Percentiles rank a stretch among this genome's conserved stretches.
Conservation (phyloP, 2,888 invertebrate species). For the Metopia argyrocephala region DNA sequence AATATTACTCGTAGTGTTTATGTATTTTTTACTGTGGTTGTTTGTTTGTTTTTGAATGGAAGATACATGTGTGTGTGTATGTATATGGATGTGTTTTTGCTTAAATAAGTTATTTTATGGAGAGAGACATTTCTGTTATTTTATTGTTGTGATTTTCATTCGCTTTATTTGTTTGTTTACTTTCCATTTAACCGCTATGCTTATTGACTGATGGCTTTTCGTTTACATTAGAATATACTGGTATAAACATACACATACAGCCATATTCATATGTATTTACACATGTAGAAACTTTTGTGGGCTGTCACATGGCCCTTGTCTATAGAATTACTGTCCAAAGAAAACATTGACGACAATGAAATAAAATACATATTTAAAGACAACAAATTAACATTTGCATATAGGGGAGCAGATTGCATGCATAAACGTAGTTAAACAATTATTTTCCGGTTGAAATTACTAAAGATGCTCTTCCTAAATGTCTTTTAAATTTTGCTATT, state of each 20-base stretch:
- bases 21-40: neutral
- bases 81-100: neutral
- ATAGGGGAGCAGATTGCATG: neutral
- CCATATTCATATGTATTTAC: neutral
- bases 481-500: too few relatives aligned
- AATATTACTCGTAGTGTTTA: constrained; percentile 1
- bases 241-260: neutral
- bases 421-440: constrained; percentile 13
- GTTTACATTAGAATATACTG: neutral
- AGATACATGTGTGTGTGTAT: neutral
- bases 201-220: constrained; percentile 25
- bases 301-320: neutral
- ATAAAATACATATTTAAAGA: neutral
- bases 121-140: neutral
- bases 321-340: neutral
- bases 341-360: neutral
- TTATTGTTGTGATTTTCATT: constrained; percentile 17
- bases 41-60: constrained; percentile 21
- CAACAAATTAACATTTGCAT: neutral
- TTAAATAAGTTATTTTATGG: neutral
- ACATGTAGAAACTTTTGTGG: neutral
- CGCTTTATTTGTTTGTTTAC: neutral
- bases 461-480: neutral
- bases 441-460: neutral
- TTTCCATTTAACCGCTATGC: constrained; percentile 27